Percentiles rank a stretch among this genome's conserved stretches.
These are phyloP conservation scores for Polydrusus tereticollis DNA, from an alignment of 2,888 invertebrate species.

Conservation along the genomic window DNA sequence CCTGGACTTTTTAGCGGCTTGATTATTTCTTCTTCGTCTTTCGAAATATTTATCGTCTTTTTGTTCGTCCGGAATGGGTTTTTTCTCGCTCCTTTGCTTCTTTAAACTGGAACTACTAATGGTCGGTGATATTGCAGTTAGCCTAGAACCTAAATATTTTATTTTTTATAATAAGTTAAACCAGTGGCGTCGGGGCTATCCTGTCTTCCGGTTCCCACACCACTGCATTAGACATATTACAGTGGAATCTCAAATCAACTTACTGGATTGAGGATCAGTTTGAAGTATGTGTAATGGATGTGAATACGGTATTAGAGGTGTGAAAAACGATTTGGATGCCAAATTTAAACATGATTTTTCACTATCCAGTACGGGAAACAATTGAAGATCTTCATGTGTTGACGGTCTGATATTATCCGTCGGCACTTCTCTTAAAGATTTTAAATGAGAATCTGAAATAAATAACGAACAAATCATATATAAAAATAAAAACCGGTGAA, in stretches of 20 bases:
- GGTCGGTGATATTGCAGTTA: conserved; percentile 11
- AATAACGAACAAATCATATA: too few relatives aligned
- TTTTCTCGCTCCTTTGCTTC: conserved; percentile 83
- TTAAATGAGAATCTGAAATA: conserved; percentile 32
- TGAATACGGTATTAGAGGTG: conserved; percentile 33
- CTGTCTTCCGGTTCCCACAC: too few relatives aligned
- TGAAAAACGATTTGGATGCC: conserved; percentile 32
- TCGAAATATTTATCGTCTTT: conserved; percentile 94
- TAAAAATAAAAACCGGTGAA: too few relatives aligned
- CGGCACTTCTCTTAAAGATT: conserved; percentile 36
- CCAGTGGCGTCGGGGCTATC: too few relatives aligned
- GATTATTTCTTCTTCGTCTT: conserved; percentile 87
- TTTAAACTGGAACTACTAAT: conserved; percentile 60
- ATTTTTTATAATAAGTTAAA: too few relatives aligned
- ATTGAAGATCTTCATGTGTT: conserved; percentile 14
- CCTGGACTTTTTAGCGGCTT: conserved; percentile 92
- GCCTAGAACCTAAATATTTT: background rate
- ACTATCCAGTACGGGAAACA: conserved; percentile 17
- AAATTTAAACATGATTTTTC: conserved; percentile 20
- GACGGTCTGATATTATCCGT: conserved; percentile 16
- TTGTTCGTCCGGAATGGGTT: conserved; percentile 87
- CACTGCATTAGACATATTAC: too few relatives aligned
- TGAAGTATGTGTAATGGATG: conserved; percentile 33
- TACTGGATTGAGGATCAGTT: conserved; percentile 29
- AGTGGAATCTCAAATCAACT: background rate